Evolutionary conservation across 2,797 vertebrate genomes (phyloP).

Genomic region (Rhinoraja longicauda): DNA sequence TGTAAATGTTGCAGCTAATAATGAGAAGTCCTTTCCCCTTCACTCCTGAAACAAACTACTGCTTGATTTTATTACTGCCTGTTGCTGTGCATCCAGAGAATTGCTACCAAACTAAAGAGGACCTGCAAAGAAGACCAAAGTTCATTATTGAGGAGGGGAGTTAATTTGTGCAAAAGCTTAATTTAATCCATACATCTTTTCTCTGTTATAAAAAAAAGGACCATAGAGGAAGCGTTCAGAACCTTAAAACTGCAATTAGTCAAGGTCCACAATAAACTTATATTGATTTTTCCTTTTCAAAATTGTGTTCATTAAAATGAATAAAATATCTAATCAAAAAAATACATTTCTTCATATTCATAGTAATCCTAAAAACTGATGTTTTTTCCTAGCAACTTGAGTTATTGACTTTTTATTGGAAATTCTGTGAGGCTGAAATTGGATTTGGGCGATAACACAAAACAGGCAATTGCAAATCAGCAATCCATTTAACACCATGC

Average conservation of each 20-base stretch:
- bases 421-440: neutral
- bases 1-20: neutral
- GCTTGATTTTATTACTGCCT: neutral
- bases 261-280: neutral
- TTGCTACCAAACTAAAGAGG: neutral
- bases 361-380: neutral
- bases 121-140: neutral
- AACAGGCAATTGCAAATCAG: slow-evolving; percentile 8
- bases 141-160: no score
- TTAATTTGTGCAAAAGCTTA: neutral
- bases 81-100: neutral
- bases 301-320: neutral
- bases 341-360: neutral
- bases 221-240: neutral
- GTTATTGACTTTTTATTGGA: neutral
- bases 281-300: neutral
- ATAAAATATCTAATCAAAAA: slow-evolving; percentile 8
- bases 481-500: neutral
- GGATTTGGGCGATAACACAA: neutral
- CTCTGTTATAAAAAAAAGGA: neutral
- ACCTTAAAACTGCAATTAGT: neutral
- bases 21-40: neutral
- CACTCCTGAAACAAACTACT: neutral
- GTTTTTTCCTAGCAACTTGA: neutral
- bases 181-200: neutral